Percentiles rank a stretch among this genome's conserved stretches.
Conservation (phyloP, 37 sponge, comb jelly and placozoan genomes). For the Beroe forskalii region DNA sequence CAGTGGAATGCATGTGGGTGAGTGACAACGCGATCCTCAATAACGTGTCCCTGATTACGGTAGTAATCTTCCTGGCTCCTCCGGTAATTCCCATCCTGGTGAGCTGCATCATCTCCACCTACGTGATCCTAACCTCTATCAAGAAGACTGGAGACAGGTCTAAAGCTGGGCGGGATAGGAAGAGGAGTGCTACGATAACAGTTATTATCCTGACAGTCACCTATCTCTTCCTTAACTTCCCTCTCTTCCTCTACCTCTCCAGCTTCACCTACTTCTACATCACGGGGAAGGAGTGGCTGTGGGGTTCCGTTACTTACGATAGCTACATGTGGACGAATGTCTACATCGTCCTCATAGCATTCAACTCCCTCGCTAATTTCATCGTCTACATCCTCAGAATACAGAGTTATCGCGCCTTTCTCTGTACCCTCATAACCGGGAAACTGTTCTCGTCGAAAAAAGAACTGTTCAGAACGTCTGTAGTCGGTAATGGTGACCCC, state of each 20-base stretch:
- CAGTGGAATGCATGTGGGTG: conserved; percentile 40
- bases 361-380: conserved; percentile 44
- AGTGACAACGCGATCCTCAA: not conserved
- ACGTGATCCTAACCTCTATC: not conserved
- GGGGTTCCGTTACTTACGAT: conserved; percentile 10
- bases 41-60: conserved; percentile 23
- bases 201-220: not conserved
- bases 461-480: too few species aligned
- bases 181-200: not conserved
- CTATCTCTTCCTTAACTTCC: conserved; percentile 14
- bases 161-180: not conserved
- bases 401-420: not conserved
- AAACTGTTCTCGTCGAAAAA: too few species aligned
- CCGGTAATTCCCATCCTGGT: conserved; percentile 13
- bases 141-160: not conserved
- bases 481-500: too few species aligned
- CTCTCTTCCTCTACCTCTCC: conserved; percentile 36
- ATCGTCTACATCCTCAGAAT: conserved; percentile 14
- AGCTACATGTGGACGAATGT: conserved; percentile 6
- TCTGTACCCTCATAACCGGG: not conserved
- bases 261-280: conserved; percentile 31
- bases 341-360: conserved; percentile 5
- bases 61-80: not conserved
- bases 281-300: not conserved
- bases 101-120: conserved; percentile 18